phyloP scores from a whole-genome alignment of 2,113 vertebrate genomes.

The Euleptes europaea region DNA sequence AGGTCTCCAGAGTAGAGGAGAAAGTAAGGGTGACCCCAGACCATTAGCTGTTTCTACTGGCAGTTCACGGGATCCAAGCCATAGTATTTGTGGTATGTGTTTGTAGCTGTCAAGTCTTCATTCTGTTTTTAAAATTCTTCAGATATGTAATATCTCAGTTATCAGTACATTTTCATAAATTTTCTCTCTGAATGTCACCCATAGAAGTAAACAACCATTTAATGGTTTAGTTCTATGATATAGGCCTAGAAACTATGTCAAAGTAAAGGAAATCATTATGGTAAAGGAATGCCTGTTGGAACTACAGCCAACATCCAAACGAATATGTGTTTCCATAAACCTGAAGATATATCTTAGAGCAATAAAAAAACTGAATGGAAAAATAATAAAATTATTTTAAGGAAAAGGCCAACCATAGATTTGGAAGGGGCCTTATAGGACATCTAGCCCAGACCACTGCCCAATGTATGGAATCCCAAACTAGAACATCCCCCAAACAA shows the following conservation, averaged over 20 bases:
- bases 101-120: background rate
- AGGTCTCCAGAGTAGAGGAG: no score
- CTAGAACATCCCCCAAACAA: no score
- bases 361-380: background rate
- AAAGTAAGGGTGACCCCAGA: no score
- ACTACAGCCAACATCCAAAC: background rate
- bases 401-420: background rate
- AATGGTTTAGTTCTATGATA: background rate
- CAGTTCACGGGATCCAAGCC: no score
- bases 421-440: no score
- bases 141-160: background rate
- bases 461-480: no score
- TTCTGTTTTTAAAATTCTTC: background rate
- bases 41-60: no score
- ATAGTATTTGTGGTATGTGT: background rate
- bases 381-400: background rate
- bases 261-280: background rate
- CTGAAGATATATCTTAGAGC: background rate
- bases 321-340: background rate
- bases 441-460: no score
- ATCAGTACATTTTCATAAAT: background rate
- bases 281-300: background rate
- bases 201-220: background rate
- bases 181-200: background rate
- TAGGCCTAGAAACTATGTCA: background rate